Evolutionary conservation across 2,113 vertebrate species (phyloP), one percentile per base, ranked within the genome.

Genomic region (Urocitellus parryii): DNA sequence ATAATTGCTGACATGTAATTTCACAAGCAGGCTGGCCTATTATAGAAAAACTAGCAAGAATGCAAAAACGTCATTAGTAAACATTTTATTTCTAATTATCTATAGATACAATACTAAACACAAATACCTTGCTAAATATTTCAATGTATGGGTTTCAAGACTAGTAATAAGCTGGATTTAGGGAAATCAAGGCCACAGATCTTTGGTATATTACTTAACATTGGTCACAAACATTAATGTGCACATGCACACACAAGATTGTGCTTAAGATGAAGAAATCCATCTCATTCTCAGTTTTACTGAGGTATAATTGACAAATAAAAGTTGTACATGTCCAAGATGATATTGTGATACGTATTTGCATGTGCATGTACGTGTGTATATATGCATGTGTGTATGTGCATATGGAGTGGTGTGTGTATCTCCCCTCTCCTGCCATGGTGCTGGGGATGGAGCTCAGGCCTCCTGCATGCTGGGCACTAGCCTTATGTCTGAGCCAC

Each of bases 191-290:
- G 22, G 8, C 10, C 81, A n/a, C 18, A 61, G 39, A 32, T 45
- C 22, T 67, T 53, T 63, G 32, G 22, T 4, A 25, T 6, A 18
- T 17, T 8, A 32, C 65, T 61, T 18, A 37, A 6, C 10, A 39
- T 1, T 39, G 20, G 42, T 34, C 3, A 8, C 5, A 45, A 14
- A 18, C 18, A 3, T 27, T 27, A 32, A 29, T 4, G 9, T 0
- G 16, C 0, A 20, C 48, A 70, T 3, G 34, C 48, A 16, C 24
- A 14, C 32, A 1, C 22, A 8, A 18, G 2, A 1, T 1, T 3
- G 34, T 12, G 25, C 3, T 39, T 18, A 27, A 16, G 24, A 79
- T 9, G 8, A 45, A 34, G 18, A 27, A 20, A 72, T 8, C 1
- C 12, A 24, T 45, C 14, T 17, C 11, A 63, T 5, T 17, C 27